A percentile compares a stretch with the other conserved stretches of the same genome.
Evolutionary conservation across 2,888 invertebrate genomes (phyloP).

Genomic region (Brenthis daphne): DNA sequence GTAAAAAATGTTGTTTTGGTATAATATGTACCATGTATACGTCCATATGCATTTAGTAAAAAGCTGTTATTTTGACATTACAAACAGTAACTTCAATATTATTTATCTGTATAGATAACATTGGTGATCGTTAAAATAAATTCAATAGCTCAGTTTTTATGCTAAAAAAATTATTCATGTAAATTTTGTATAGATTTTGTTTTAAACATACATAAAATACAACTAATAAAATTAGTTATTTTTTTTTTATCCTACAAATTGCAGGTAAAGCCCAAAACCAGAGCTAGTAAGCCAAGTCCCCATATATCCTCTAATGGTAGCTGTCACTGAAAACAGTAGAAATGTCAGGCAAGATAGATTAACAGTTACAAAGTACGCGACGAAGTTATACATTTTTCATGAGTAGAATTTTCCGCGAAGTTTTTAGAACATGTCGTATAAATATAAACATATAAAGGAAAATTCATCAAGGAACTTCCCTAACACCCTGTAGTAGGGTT

Average conservation of each 20-base stretch:
- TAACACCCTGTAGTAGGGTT: slow-evolving; percentile 19
- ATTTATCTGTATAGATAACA: too few relatives aligned
- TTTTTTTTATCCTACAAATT: too few relatives aligned
- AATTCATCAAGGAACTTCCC: slow-evolving; percentile 38
- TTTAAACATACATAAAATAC: background rate
- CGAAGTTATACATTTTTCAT: slow-evolving; percentile 36
- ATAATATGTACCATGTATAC: too few relatives aligned
- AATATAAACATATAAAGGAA: slow-evolving; percentile 38
- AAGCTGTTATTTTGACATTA: too few relatives aligned
- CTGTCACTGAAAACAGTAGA: slow-evolving; percentile 23
- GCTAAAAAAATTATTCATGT: too few relatives aligned
- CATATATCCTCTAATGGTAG: slow-evolving; percentile 22
- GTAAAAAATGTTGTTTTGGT: too few relatives aligned
- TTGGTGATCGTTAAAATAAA: too few relatives aligned
- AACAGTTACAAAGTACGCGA: slow-evolving; percentile 24
- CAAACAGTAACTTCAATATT: too few relatives aligned
- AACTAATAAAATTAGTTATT: background rate
- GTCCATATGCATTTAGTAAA: too few relatives aligned
- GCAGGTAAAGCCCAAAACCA: background rate
- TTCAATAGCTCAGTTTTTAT: too few relatives aligned
- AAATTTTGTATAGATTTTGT: too few relatives aligned
- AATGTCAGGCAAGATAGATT: slow-evolving; percentile 28
- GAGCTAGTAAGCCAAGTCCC: slow-evolving; percentile 7
- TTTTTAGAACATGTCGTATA: slow-evolving; percentile 36
- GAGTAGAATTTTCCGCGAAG: slow-evolving; percentile 27